phyloP scores from a whole-genome alignment of 2,797 vertebrate genomes.

The Intellagama lesueurii region DNA sequence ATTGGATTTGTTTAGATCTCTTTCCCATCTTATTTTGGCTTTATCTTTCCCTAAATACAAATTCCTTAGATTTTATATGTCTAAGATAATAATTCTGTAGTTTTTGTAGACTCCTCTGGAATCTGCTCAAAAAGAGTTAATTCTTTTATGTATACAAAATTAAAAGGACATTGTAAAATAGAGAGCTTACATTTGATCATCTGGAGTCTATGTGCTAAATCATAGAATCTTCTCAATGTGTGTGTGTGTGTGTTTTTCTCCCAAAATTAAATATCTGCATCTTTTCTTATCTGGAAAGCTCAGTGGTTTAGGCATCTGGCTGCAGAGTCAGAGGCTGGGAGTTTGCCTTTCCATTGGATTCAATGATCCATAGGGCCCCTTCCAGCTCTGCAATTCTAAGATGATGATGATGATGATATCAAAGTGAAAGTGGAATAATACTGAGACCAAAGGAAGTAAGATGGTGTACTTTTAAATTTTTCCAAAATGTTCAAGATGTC shows the following conservation, averaged over 20 bases:
- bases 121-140: neutral
- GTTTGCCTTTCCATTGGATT: no score
- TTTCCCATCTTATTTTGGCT: neutral
- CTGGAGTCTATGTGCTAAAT: neutral
- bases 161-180: neutral
- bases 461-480: neutral
- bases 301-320: no score
- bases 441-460: neutral
- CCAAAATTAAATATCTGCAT: neutral
- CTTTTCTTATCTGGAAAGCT: neutral
- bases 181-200: neutral
- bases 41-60: neutral
- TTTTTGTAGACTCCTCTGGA: neutral
- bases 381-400: no score
- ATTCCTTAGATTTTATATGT: neutral
- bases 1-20: constrained; percentile 11
- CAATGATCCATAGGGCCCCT: no score
- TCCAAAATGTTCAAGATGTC: neutral
- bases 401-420: neutral
- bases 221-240: neutral
- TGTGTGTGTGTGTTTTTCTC: neutral
- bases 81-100: neutral
- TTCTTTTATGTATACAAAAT: neutral
- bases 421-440: neutral
- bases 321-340: no score